Conservation (phyloP, 2,113 vertebrate genomes). For the Pandion haliaetus region DNA sequence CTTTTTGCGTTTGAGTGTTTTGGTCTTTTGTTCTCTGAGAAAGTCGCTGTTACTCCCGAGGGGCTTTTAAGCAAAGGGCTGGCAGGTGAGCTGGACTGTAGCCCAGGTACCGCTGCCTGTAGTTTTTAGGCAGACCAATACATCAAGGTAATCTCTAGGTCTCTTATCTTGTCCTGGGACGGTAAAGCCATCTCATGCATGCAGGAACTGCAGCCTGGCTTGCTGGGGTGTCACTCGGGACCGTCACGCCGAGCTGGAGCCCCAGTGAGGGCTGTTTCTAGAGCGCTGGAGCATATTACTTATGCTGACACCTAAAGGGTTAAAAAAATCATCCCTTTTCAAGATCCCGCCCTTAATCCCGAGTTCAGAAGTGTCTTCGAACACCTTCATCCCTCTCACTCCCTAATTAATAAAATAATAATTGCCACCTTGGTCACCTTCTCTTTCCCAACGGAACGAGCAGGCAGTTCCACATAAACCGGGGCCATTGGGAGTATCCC, state of each 20-base stretch:
- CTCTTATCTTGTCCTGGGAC: not conserved
- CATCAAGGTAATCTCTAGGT: not conserved
- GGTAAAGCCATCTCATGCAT: not conserved
- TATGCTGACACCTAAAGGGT: fast-evolving
- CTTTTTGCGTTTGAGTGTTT: not conserved
- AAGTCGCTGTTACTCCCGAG: not conserved
- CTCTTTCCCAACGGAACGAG: not conserved
- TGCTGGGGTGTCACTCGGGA: not conserved
- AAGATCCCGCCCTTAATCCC: not conserved
- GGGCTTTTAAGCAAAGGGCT: not conserved
- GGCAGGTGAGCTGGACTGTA: not conserved
- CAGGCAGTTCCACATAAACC: not conserved
- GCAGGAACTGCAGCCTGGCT: not conserved
- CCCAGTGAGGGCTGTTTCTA: not conserved
- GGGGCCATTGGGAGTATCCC: not conserved
- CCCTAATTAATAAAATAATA: conserved; percentile 6
- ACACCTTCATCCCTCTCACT: not conserved
- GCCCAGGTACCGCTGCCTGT: not conserved
- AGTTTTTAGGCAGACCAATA: not conserved
- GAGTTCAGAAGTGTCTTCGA: not conserved
- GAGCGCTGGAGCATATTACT: not conserved
- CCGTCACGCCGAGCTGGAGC: not conserved
- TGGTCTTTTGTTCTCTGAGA: not conserved
- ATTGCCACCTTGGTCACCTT: not conserved
- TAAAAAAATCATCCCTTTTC: not conserved